phyloP scores from a whole-genome alignment of 2,113 vertebrate species.

The Hippocampus comes region DNA sequence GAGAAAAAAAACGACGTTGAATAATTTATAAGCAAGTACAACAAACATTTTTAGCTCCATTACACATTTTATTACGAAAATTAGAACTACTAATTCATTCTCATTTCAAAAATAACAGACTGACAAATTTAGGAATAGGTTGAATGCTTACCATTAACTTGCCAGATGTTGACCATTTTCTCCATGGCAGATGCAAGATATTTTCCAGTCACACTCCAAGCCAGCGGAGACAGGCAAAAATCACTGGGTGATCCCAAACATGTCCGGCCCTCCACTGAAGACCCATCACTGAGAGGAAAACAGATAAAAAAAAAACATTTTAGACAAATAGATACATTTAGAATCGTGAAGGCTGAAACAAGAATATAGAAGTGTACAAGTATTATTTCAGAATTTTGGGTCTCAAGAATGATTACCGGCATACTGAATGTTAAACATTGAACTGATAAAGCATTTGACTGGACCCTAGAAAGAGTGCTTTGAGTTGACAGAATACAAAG shows the following conservation, averaged over 20 bases:
- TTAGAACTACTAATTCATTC: background rate
- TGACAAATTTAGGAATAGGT: background rate
- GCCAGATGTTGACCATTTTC: slow-evolving; percentile 97
- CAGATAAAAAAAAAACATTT: background rate
- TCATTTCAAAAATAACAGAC: background rate
- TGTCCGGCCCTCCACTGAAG: slow-evolving; percentile 75
- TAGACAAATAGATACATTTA: background rate
- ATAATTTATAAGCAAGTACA: too few species aligned
- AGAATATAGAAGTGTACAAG: background rate
- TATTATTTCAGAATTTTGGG: background rate
- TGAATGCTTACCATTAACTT: slow-evolving; percentile 84
- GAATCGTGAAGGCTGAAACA: background rate
- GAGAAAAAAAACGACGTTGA: too few species aligned
- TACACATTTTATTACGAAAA: background rate
- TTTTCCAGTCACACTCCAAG: slow-evolving; percentile 93
- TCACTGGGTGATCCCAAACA: slow-evolving; percentile 87
- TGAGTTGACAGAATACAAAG: background rate
- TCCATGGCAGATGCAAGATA: slow-evolving; percentile 91
- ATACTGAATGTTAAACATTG: background rate
- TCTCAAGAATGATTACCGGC: background rate
- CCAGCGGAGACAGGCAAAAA: slow-evolving; percentile 82
- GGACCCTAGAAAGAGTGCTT: background rate
- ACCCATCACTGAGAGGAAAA: slow-evolving; percentile 73
- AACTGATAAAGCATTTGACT: background rate
- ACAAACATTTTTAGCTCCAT: background rate